These are phyloP conservation scores for Tenualosa ilisha DNA, from an alignment of 2,797 vertebrate genomes.

Conservation along the genomic window DNA sequence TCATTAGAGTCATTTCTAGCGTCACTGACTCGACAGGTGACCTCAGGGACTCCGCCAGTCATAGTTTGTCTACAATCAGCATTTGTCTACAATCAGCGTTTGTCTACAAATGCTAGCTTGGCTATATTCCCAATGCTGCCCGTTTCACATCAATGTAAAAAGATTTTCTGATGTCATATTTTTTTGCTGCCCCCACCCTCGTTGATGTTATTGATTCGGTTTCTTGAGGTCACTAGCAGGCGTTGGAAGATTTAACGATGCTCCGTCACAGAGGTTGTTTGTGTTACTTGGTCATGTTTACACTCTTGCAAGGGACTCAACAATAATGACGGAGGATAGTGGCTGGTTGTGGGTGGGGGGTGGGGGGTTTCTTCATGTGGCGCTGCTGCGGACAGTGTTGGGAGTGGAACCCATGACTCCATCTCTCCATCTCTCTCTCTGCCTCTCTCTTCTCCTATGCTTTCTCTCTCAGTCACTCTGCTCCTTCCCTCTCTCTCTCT, in stretches of 20 bases:
- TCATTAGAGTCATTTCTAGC: not conserved
- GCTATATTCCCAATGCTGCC: not conserved
- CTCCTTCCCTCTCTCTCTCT: constrained; percentile 38
- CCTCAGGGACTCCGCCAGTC: not conserved
- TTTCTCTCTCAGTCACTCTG: constrained; percentile 37
- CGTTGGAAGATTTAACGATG: not conserved
- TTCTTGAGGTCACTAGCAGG: not conserved
- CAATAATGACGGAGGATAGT: constrained; percentile 42
- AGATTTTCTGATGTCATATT: not conserved
- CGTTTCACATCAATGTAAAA: not conserved
- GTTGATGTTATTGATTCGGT: not conserved
- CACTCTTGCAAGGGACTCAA: constrained; percentile 61
- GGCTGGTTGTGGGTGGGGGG: not conserved
- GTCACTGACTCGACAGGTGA: not conserved
- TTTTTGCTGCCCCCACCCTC: not conserved
- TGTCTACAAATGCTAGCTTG: not conserved
- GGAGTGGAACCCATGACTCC: constrained; percentile 3
- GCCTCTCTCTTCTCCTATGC: constrained; percentile 18
- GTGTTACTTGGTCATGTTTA: constrained; percentile 53
- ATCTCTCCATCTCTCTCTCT: constrained; percentile 46
- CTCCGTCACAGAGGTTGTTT: constrained; percentile 63
- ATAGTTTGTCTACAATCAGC: not conserved
- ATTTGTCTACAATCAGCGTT: too few relatives aligned
- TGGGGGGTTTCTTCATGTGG: not conserved
- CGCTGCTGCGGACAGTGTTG: not conserved